Evolutionary conservation across 2,797 vertebrate species (phyloP).

Genomic region (Artibeus lituratus): DNA sequence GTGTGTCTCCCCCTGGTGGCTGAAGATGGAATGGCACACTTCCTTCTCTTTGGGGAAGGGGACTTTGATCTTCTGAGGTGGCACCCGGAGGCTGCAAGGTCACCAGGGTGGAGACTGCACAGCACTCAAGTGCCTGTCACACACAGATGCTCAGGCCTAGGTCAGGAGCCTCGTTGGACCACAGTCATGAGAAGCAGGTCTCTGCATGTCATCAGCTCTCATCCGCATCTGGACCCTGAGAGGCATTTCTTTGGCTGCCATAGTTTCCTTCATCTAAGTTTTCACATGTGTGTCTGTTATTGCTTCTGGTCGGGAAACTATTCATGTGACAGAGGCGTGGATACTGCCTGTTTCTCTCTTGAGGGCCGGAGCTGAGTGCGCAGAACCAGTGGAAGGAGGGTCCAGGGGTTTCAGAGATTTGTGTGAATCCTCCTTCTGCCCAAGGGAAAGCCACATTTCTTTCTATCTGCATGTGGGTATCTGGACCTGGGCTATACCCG

Average conservation of each 20-base stretch:
- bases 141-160: background rate
- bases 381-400: background rate
- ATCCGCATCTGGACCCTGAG: background rate
- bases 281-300: background rate
- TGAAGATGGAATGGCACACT: background rate
- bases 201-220: background rate
- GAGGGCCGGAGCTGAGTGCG: background rate
- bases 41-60: background rate
- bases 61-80: background rate
- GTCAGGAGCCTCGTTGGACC: rapidly evolving
- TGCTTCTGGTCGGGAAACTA: background rate
- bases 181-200: too few species aligned
- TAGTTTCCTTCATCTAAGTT: background rate
- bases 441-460: background rate
- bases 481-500: background rate
- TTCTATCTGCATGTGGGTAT: background rate
- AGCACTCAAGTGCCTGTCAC: background rate
- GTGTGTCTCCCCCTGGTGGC: background rate
- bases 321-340: background rate
- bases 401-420: background rate
- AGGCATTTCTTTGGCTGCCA: background rate
- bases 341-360: background rate
- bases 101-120: background rate
- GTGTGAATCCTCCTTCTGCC: background rate
- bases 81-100: background rate